Base-by-base conservation (phyloP, 53 echinoderm and acorn worm genomes). In the Actinopyga echinites region DNA sequence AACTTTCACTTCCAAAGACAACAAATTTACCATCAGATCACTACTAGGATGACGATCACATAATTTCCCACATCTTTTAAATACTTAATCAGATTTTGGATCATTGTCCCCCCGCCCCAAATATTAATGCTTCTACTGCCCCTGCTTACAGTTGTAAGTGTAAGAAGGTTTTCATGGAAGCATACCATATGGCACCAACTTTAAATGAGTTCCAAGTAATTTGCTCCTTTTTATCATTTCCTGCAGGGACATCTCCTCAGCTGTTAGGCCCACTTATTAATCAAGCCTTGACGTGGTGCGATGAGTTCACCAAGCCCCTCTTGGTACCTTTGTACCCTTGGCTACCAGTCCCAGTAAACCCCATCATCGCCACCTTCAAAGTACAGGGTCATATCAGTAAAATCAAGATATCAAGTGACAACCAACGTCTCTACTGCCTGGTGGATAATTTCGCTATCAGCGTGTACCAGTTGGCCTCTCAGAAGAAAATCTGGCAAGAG, bases 241-340 rank as follows among this genome's bases (percentile, higher is more conserved):
- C 19, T n/a, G 15, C 64, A 93, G 93, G 71, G 15, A 85, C 88
- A 22, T 88, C 88, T 35, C 91, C 93, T 17, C 77, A 86, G 62
- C 78, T 82, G 26, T 58, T 99, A 53, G 91, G 87, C 65, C 79
- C 79, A 26, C 87, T 99, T 30, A 90, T 99, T 5, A 86, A 85
- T 25, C 94, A 95, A 30, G 90, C 99, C 35, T 92, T 99, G 90
- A 90, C 89, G 19, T 94, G 94, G 99, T 99, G 99, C 31, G 99
- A 94, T 66, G 88, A 92, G 64, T 99, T 91, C 86, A 91, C 99
- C 8, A 88, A 91, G 36, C 99, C 99, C 23, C 88, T 99, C 56
- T 87, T 99, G 35, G 94, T 94, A 25, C 99, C 99, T 49, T 74
- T 94, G 0, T 87, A 94, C 13, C 91, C 94, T 52, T 99, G 94